A percentile compares a stretch with the other conserved stretches of the same genome.
phyloP scores from a whole-genome alignment of 2,888 invertebrate genomes.

The Cosmorhoe ocellata region DNA sequence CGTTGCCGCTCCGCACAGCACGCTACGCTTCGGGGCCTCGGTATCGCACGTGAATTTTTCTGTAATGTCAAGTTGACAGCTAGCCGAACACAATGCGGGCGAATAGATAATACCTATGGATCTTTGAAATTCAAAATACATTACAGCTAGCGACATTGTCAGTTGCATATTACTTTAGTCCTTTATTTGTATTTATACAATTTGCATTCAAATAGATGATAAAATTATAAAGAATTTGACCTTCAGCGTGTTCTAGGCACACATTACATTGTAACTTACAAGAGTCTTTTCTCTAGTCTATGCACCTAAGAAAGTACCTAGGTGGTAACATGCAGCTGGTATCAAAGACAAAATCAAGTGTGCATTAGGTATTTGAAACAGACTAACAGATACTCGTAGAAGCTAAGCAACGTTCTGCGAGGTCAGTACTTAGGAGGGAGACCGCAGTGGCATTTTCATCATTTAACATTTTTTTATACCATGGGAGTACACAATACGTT shows the following conservation, averaged over 20 bases:
- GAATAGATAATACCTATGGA: constrained; percentile 1
- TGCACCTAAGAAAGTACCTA: too few relatives aligned
- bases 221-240: constrained; percentile 40
- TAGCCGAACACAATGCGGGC: constrained; percentile 41
- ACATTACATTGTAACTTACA: constrained; percentile 15
- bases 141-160: constrained; percentile 1
- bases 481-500: too few relatives aligned
- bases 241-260: constrained; percentile 30
- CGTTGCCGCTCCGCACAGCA: constrained; percentile 65
- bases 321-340: constrained; percentile 19
- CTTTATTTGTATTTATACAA: too few relatives aligned
- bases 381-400: too few relatives aligned
- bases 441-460: too few relatives aligned
- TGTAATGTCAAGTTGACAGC: constrained; percentile 50
- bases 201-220: constrained; percentile 21
- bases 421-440: too few relatives aligned
- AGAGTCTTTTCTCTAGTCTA: constrained; percentile 16
- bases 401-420: too few relatives aligned
- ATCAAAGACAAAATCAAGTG: constrained; percentile 24
- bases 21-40: constrained; percentile 41
- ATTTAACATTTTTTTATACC: too few relatives aligned
- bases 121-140: constrained; percentile 12
- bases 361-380: too few relatives aligned
- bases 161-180: neutral
- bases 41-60: constrained; percentile 55